Base-by-base conservation (phyloP, 2,888 invertebrate species). In the Conops quadrifasciatus region DNA sequence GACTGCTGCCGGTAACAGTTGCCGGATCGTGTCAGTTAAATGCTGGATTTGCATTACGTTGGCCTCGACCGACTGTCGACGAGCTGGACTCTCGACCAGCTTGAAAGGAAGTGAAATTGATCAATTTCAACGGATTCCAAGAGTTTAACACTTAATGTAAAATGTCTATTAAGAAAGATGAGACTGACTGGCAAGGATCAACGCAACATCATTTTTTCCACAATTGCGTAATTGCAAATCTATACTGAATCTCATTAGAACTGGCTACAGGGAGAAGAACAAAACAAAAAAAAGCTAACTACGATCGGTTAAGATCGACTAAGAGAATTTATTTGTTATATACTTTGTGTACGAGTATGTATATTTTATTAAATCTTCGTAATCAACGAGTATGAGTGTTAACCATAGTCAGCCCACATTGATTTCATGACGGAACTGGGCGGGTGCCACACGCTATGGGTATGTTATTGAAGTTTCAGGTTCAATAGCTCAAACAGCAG, bases 111-210 rank as follows among this genome's bases (percentile, higher is more conserved):
- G 80, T 82, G 81, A 82, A 82, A 82, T 83, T 82, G 83, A 82
- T 82, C 82, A 82, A 83, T 82, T 83, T 83, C 83, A 83, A 81
- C 83, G 81, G 79, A 76, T 79, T 76, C 73, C 78, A 73, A 74
- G 70, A 67, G 70, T 74, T 70, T 70, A 77, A 66, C 80, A 77
- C 81, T 81, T 82, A 82, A 82, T 81, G 80, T 76, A 79, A 81
- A 79, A 78, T 80, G 81, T 77, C 81, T 79, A 82, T 81, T 81
- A 81, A 76, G 77, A 19, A 36, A 58, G n/a, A 15, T 30, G 21
- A 15, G 19, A 51, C 21, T 28, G 19, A 62, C 21, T 67, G 56
- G 4, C 11, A 36, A 65, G 19, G 65, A 65, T 51, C 28, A 53
- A 43, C 36, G 36, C 9, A 9, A 36, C 11, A 43, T 30, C 58